Evolutionary conservation across 2,797 vertebrate genomes (phyloP), one percentile per base, ranked within the genome.

Genomic region (Microctenopoma lineatum): DNA sequence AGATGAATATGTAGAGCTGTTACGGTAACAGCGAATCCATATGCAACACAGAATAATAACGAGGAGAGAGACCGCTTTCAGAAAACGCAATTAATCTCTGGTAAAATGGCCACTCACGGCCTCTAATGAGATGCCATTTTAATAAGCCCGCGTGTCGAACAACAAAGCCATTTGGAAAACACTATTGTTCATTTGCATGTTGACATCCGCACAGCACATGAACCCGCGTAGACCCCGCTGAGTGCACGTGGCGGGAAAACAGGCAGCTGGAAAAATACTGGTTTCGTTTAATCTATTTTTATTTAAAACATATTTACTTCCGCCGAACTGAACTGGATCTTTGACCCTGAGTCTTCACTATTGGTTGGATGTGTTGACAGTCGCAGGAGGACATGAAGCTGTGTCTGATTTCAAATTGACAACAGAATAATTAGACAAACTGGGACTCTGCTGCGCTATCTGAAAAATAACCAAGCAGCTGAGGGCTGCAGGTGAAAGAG

Each of bases 151-250:
- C 70, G 80, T 90, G 90, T 84, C 72, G 82, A 85, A 87, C 88
- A 92, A 91, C 88, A 90, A 87, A 88, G 70, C 76, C 71, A 77
- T 87, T 91, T 84, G 75, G 84, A 88, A 87, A 93, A 92, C 86
- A 87, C 68, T 44, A 77, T 84, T 90, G 87, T 91, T 92, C 84
- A 86, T 85, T 82, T 87, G 73, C 70, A 62, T 84, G 80, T 78
- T 88, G 85, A 90, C 83, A 88, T 78, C 68, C 64, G 75, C 59
- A 58, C 60, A 55, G 73, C 3, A 21, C 42, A 10, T 53, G 63
- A 73, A 70, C 62, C 66, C 51, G 39, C 65, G 32, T n/a, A 14
- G 66, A 80, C 59, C 25, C 55, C 8, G 52, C 39, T 29, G 45
- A 54, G 73, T 62, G 64, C 13, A 50, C 59, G 64, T 45, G 51